phyloP scores from a whole-genome alignment of 2,797 vertebrate genomes.

The Streptopelia turtur region DNA sequence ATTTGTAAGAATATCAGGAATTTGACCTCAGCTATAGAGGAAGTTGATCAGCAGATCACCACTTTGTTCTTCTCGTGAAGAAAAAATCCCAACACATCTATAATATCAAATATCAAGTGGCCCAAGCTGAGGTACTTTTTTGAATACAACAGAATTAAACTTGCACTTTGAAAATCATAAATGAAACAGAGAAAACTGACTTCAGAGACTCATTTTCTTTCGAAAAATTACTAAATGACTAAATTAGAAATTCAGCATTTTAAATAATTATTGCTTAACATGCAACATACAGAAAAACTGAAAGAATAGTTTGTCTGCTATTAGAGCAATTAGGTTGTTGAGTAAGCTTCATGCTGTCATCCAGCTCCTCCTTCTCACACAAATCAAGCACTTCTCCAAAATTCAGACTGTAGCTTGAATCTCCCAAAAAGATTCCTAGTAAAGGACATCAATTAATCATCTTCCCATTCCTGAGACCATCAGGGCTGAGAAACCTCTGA shows the following conservation, averaged over 20 bases:
- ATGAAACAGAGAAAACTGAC: not conserved
- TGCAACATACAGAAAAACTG: conserved; percentile 66
- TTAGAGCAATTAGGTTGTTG: not conserved
- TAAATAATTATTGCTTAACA: not conserved
- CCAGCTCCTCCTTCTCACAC: conserved; percentile 71
- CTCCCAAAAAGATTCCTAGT: conserved; percentile 68
- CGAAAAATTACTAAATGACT: not conserved
- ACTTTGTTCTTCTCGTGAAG: not conserved
- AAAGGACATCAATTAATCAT: not conserved
- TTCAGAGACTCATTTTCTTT: not conserved
- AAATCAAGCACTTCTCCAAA: conserved; percentile 56
- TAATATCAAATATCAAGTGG: not conserved
- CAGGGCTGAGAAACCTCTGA: not conserved
- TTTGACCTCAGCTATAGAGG: not conserved
- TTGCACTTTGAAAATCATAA: not conserved
- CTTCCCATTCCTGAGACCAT: not conserved
- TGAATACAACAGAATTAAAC: not conserved
- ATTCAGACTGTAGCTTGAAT: conserved; percentile 65
- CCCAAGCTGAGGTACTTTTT: not conserved
- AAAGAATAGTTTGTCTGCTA: conserved; percentile 30
- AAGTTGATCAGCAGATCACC: not conserved
- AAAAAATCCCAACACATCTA: not conserved
- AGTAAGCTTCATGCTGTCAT: conserved; percentile 32
- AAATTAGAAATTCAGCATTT: not conserved
- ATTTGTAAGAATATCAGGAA: not conserved